These are phyloP conservation scores for Holothuria leucospilota DNA, from an alignment of 53 echinoderm and acorn worm genomes.

Conservation along the genomic window DNA sequence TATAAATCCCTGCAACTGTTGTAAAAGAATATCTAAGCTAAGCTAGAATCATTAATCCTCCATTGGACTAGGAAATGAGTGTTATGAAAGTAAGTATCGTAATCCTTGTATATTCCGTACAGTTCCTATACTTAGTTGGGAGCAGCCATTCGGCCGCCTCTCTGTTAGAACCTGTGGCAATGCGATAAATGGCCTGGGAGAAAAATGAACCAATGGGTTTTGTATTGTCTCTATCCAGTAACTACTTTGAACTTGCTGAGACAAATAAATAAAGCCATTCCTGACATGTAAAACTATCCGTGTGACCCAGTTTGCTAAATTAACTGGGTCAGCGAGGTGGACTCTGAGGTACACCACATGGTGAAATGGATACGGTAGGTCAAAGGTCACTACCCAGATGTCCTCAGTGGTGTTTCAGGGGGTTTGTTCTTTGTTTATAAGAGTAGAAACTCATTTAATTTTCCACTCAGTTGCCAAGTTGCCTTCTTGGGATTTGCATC, in stretches of 20 bases:
- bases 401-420: background rate
- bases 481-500: too few species aligned
- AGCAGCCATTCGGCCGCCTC: too few species aligned
- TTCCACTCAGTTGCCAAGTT: too few species aligned
- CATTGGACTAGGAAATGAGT: too few species aligned
- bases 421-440: background rate
- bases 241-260: slow-evolving; percentile 39
- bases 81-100: too few species aligned
- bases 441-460: too few species aligned
- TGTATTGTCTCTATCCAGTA: slow-evolving; percentile 7
- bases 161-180: too few species aligned
- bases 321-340: slow-evolving; percentile 38
- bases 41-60: too few species aligned
- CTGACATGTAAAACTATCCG: slow-evolving; percentile 33
- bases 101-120: too few species aligned
- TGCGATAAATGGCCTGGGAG: slow-evolving; percentile 26
- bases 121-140: too few species aligned
- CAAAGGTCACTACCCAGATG: slow-evolving; percentile 33
- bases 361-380: slow-evolving; percentile 27
- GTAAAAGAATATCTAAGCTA: too few species aligned
- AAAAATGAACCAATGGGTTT: background rate
- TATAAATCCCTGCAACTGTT: too few species aligned
- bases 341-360: slow-evolving; percentile 51
- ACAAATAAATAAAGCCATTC: slow-evolving; percentile 33
- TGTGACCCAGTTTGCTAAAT: slow-evolving; percentile 51